Evolutionary conservation across 2,888 invertebrate species (phyloP), one percentile per base, ranked within the genome.

Genomic region (Zonitis immaculata): DNA sequence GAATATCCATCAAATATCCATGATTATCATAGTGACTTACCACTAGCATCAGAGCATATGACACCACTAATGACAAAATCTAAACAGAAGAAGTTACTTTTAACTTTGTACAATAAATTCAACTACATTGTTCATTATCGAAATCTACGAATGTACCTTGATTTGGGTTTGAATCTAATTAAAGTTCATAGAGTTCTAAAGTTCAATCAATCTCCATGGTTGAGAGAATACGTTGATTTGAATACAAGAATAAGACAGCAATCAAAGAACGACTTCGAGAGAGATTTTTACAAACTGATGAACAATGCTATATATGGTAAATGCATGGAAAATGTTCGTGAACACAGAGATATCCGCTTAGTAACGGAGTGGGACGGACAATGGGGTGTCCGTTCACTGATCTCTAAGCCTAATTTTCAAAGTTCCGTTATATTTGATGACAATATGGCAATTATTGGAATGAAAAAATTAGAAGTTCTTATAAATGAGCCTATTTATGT

Each of bases 1-100:
- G 16, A 68, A 16, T 74, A 76, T 59, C 72, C 72, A 3, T 25
- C 59, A 16, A 49, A 65, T 26, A 51, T 73, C 25, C 72, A 75
- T 46, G 60, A 66, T 11, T 12, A 12, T n/a, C 72, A 51, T 42
- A 47, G n/a, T 25, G 51, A 51, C 18, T 30, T 45, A n/a, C 35
- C 47, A n/a, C 51, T 50, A 8, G 44, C 50, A 16, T 18, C 43
- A 8, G 7, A 22, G 4, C 12, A 46, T 28, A 51, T 49, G 20
- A 44, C n/a, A 18, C 42, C 46, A 18, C 42, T 42, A 27, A 47
- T 20, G 9, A 7, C 42, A 25, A 39, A 18, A 35, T 16, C 8
- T 16, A 35, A 35, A 3, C 51, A 14, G 1, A 32, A 32, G 14
- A 32, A 59, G n/a, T n/a, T n/a, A n/a, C n/a, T n/a, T n/a, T n/a